Evolutionary conservation across 2,113 vertebrate species (phyloP).

Genomic region (Chinchilla lanigera): DNA sequence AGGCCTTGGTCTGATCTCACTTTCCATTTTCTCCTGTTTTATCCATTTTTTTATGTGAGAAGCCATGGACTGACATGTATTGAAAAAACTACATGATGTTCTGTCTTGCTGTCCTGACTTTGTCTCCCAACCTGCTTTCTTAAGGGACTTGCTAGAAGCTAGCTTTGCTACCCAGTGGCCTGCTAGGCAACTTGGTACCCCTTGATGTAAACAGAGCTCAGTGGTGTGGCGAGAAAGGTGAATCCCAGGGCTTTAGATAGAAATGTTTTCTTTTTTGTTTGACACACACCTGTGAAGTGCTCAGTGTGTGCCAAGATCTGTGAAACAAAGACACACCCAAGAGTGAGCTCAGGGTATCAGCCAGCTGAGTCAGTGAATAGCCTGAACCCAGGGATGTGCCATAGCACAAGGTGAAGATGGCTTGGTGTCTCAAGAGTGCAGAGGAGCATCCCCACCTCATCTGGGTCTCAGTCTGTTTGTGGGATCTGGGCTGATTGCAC

Average conservation of each 20-base stretch:
- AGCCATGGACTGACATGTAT: too few species aligned
- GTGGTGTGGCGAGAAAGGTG: neutral
- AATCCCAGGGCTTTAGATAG: neutral
- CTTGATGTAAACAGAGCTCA: neutral
- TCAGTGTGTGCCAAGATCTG: neutral
- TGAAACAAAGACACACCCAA: neutral
- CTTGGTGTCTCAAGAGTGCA: neutral
- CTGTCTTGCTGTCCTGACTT: neutral
- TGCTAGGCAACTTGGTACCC: neutral
- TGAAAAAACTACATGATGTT: neutral
- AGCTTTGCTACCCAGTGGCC: neutral
- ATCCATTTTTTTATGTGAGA: neutral
- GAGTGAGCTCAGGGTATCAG: neutral
- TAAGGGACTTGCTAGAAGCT: neutral
- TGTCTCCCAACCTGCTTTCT: neutral
- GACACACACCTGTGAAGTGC: neutral
- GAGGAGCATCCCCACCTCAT: neutral
- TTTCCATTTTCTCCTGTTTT: neutral
- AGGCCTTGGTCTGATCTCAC: neutral
- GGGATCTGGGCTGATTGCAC: neutral
- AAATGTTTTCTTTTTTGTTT: neutral
- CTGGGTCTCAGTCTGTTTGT: neutral
- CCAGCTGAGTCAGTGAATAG: neutral
- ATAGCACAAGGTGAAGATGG: rapidly evolving
- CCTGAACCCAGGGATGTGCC: neutral